These are phyloP conservation scores for Iphiclides podalirius DNA, from an alignment of 2,888 invertebrate species.

Conservation along the genomic window DNA sequence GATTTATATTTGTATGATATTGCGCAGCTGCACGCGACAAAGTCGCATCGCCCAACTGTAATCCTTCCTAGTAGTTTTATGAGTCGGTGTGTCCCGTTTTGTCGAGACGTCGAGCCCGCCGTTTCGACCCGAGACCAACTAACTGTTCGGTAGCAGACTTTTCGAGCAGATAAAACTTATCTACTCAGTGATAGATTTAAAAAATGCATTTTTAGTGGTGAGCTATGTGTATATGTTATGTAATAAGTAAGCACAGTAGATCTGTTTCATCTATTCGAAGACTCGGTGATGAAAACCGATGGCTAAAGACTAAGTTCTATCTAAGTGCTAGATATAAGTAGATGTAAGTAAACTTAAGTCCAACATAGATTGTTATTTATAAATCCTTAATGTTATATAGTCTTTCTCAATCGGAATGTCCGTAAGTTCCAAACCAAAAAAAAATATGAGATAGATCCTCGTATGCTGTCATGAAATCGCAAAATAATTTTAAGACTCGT, in stretches of 20 bases:
- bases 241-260: conserved; percentile 68
- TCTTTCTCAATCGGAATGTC: conserved; percentile 69
- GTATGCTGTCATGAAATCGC: conserved; percentile 55
- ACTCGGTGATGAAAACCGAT: conserved; percentile 72
- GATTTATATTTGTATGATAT: conserved; percentile 64
- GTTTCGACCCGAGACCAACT: conserved; percentile 64
- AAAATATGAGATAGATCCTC: conserved; percentile 49
- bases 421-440: conserved; percentile 71
- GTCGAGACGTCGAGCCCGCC: conserved; percentile 37
- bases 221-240: conserved; percentile 69
- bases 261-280: conserved; percentile 80
- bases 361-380: conserved; percentile 72
- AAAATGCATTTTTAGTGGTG: conserved; percentile 78
- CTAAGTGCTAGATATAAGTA: conserved; percentile 60
- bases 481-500: conserved; percentile 38
- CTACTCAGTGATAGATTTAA: conserved; percentile 76
- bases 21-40: conserved; percentile 73
- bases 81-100: conserved; percentile 55
- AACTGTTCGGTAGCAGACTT: conserved; percentile 70
- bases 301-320: conserved; percentile 74
- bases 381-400: conserved; percentile 62
- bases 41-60: conserved; percentile 67
- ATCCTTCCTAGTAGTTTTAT: conserved; percentile 73
- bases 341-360: conserved; percentile 67
- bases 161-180: conserved; percentile 77